phyloP scores from a whole-genome alignment of 1,140 invertebrate species.

The Monochamus saltuarius region DNA sequence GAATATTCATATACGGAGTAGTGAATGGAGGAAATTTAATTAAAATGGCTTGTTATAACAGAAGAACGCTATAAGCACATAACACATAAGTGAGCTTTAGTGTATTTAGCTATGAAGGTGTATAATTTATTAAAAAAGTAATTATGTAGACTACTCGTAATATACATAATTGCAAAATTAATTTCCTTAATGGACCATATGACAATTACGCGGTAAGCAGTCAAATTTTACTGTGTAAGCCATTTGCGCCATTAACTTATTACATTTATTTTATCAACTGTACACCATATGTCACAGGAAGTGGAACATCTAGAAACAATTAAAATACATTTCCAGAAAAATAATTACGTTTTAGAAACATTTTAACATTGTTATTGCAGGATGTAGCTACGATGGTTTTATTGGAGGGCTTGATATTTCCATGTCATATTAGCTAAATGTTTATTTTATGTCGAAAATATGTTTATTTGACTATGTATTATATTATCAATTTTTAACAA shows the following conservation, averaged over 20 bases:
- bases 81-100: slow-evolving; percentile 11
- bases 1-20: neutral
- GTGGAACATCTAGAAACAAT: no score
- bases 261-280: no score
- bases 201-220: slow-evolving; percentile 10
- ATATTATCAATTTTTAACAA: no score
- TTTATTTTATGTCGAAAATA: no score
- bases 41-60: slow-evolving; percentile 29
- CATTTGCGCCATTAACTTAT: no score
- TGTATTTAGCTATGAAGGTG: slow-evolving; percentile 14
- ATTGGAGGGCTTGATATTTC: neutral
- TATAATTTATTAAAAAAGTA: slow-evolving; percentile 22
- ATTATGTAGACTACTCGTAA: slow-evolving; percentile 17
- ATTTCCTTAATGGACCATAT: slow-evolving; percentile 21
- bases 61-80: slow-evolving; percentile 19
- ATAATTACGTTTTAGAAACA: neutral
- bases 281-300: no score
- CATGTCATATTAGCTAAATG: neutral
- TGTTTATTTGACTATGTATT: no score
- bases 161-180: slow-evolving; percentile 19
- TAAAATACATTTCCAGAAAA: no score
- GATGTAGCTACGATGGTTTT: neutral
- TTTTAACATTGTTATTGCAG: neutral
- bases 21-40: slow-evolving; percentile 33
- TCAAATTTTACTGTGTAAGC: slow-evolving; percentile 3